Conservation (phyloP, 2,797 vertebrate species). For the Propithecus perrieri region DNA sequence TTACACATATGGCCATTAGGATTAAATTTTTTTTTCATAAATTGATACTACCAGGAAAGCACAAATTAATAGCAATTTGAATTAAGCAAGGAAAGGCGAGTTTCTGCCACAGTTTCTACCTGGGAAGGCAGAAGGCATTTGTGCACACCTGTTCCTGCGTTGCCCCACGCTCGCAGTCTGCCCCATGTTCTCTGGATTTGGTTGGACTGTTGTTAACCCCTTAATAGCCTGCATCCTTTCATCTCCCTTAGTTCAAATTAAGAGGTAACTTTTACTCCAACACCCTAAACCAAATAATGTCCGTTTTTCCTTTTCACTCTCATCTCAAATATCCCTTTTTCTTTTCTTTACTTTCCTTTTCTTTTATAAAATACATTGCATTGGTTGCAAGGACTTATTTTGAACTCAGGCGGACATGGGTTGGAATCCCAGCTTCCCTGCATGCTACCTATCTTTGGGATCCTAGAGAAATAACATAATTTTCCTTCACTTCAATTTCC, state of each 20-base stretch:
- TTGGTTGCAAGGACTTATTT: not conserved
- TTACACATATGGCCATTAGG: slow-evolving; percentile 42
- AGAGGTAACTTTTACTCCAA: not conserved
- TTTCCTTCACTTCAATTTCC: not conserved
- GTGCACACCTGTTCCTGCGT: not conserved
- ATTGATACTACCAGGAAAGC: not conserved
- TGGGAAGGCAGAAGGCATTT: not conserved
- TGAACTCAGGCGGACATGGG: not conserved
- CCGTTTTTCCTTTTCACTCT: not conserved
- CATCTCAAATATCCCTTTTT: not conserved
- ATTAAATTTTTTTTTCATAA: not conserved
- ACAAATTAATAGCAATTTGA: slow-evolving; percentile 16
- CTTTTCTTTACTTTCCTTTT: no score
- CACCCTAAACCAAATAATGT: not conserved
- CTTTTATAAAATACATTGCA: not conserved
- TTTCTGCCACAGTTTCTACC: not conserved
- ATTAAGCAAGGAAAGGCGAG: not conserved
- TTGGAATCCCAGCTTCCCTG: not conserved
- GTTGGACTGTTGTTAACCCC: not conserved
- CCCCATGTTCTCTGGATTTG: not conserved
- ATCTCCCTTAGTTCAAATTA: not conserved
- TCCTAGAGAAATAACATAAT: not conserved
- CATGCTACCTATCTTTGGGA: not conserved
- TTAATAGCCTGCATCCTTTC: not conserved
- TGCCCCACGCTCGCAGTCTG: not conserved